Evolutionary conservation across 1,140 invertebrate genomes (phyloP), one percentile per base, ranked within the genome.

Genomic region (Ips typographus): DNA sequence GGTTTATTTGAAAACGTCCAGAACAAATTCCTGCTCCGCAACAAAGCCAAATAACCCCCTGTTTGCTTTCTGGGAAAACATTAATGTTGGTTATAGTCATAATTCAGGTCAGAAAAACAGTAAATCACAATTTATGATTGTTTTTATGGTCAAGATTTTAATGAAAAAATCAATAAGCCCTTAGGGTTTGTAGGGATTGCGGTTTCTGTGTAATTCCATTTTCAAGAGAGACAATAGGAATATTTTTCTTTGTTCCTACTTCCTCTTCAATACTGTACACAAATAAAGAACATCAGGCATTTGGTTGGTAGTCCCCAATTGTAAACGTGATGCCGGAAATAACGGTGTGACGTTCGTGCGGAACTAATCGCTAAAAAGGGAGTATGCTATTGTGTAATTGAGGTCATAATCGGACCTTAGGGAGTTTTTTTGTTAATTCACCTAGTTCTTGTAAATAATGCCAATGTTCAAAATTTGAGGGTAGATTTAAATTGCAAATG

Each of bases 331-430:
- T 40, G 44, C 61, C 61, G 61, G 61, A 63, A 63, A 52, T 63
- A 63, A 63, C 61, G 61, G 61, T 41, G 40, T 6, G 8, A 40
- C 40, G 40, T 40, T 63, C 44, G 38, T 63, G 61, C 61, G 47
- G 61, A 63, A 63, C 61, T 51, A 63, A 63, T 51, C 3, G 44
- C 37, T 52, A 22, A 37, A 51, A 63, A 51, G 42, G 61, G 61
- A 63, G 37, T 22, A 22, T 22, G 22, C 22, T 22, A 22, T 22
- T 22, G 22, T 22, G 22, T 22, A 22, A 22, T 22, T 22, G 36
- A 2, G 36, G 36, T 4, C 8, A 22, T 49, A 7, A 49, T n/a
- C 47, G 8, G 47, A 7, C 8, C 22, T 22, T 0, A 22, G 22
- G 22, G 22, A 22, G 22, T 22, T 22, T 22, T 22, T 22, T 22